These are phyloP conservation scores for Belgica antarctica DNA, from an alignment of 2,888 invertebrate genomes.

Conservation along the genomic window DNA sequence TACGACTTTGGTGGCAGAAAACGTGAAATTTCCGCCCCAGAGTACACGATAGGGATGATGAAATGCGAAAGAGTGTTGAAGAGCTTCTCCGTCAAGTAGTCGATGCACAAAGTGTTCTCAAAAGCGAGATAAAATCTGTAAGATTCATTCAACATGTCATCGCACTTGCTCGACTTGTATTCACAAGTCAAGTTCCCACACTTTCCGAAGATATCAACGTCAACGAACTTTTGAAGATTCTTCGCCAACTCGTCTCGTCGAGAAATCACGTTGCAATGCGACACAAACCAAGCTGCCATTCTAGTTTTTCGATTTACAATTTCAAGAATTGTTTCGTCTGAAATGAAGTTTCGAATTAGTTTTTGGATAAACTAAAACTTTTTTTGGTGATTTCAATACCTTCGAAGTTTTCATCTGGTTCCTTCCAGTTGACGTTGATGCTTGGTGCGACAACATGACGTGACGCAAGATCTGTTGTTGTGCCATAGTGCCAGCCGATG, in stretches of 20 bases:
- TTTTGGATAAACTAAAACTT: neutral
- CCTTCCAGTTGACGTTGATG: conserved; percentile 49
- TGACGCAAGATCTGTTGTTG: conserved; percentile 49
- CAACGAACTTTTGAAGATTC: conserved; percentile 59
- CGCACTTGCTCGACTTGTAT: conserved; percentile 50
- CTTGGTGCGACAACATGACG: conserved; percentile 50
- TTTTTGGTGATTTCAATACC: conserved; percentile 37
- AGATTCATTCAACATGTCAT: conserved; percentile 55
- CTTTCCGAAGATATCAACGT: conserved; percentile 63
- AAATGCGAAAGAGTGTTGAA: conserved; percentile 50
- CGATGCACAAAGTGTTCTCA: conserved; percentile 67
- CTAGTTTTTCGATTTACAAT: conserved; percentile 47
- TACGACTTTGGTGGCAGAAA: conserved; percentile 63
- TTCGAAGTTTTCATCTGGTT: conserved; percentile 49
- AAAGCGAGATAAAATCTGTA: conserved; percentile 69
- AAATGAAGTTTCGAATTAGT: no score
- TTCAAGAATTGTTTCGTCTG: neutral
- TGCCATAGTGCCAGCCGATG: conserved; percentile 55
- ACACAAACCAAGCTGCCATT: conserved; percentile 61
- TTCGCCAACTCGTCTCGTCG: conserved; percentile 54
- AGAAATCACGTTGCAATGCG: conserved; percentile 57
- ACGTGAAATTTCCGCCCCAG: conserved; percentile 63
- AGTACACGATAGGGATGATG: conserved; percentile 66
- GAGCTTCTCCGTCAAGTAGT: conserved; percentile 68
- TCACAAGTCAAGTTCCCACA: conserved; percentile 57